Evolutionary conservation across 2,113 vertebrate genomes (phyloP).

Genomic region (Ploceus nigricollis): DNA sequence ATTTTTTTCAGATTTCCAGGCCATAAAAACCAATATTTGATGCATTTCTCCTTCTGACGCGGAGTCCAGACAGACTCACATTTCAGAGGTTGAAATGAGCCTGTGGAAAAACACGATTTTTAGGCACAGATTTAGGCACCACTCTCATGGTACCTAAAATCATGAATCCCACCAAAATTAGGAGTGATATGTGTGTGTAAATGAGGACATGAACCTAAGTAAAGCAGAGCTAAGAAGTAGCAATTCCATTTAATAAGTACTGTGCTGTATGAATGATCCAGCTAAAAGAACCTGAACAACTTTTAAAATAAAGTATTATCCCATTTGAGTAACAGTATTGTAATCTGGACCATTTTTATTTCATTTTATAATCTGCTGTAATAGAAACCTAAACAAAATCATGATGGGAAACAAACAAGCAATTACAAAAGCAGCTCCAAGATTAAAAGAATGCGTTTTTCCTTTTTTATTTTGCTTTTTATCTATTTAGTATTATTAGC

Average conservation of each 20-base stretch:
- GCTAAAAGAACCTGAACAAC: background rate
- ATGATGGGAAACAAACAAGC: background rate
- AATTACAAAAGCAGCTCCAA: background rate
- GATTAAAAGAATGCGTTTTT: background rate
- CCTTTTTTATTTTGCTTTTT: background rate
- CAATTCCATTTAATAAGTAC: background rate
- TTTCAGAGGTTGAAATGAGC: background rate
- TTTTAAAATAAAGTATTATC: background rate
- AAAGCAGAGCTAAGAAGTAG: background rate
- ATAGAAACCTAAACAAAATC: background rate
- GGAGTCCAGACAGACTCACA: background rate
- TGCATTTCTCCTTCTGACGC: accelerated
- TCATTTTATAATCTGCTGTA: background rate
- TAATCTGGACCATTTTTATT: background rate
- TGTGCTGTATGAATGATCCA: background rate
- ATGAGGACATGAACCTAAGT: background rate
- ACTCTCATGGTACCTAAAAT: background rate
- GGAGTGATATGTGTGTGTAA: background rate
- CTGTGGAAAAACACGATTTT: background rate
- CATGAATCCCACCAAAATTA: background rate
- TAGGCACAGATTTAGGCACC: background rate
- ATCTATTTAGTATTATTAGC: background rate
- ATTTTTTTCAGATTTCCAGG: background rate
- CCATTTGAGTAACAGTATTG: background rate
- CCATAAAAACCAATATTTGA: background rate